Evolutionary conservation across 2,113 vertebrate species (phyloP).

Genomic region (Nannospalax galili): DNA sequence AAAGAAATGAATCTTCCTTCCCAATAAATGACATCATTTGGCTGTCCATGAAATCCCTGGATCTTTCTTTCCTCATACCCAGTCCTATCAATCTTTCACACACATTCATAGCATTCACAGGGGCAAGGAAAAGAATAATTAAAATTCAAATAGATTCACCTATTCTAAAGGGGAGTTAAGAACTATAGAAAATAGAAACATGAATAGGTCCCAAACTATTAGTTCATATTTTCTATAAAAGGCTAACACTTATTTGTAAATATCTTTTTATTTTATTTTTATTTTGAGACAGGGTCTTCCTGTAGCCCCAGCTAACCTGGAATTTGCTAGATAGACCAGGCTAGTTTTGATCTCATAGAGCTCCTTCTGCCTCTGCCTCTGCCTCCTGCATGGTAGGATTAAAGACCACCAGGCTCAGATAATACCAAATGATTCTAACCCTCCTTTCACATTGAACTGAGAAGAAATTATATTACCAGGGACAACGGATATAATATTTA

Average conservation of each 20-base stretch:
- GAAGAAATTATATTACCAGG: neutral
- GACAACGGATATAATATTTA: neutral
- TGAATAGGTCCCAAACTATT: neutral
- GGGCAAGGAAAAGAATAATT: neutral
- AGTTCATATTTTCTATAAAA: neutral
- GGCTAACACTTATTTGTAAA: neutral
- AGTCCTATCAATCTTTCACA: slow-evolving; percentile 4
- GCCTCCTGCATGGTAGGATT: no score
- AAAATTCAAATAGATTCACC: neutral
- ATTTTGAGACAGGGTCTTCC: no score
- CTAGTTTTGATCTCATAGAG: no score
- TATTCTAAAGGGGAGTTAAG: neutral
- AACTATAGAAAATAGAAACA: neutral
- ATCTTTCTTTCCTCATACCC: slow-evolving; percentile 25
- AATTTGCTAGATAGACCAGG: no score
- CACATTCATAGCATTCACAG: neutral
- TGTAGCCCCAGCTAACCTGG: no score
- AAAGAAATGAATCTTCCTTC: slow-evolving; percentile 21
- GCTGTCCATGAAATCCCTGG: neutral
- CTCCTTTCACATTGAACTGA: neutral
- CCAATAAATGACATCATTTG: slow-evolving; percentile 31
- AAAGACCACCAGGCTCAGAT: no score
- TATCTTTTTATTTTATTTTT: neutral
- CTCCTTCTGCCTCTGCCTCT: no score
- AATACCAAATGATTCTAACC: neutral